Evolutionary conservation across 2,888 invertebrate species (phyloP), one percentile per base, ranked within the genome.

Genomic region (Drosophila nr. fundita): DNA sequence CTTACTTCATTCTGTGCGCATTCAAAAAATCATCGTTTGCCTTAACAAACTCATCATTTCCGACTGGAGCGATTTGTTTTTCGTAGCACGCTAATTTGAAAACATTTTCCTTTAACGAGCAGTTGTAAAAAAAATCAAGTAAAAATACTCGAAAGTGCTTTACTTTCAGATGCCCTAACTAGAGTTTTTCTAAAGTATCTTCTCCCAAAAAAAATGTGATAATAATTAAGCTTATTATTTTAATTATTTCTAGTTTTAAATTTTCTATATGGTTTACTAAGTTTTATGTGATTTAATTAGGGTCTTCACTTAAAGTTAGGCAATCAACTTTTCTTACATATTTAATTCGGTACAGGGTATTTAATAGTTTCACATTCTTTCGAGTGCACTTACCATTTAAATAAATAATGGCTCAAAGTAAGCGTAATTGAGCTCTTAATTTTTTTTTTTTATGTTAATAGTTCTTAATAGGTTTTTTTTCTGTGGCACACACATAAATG

Each of bases 41-140:
- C 24, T 66, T 53, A 48, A 75, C 69, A 73, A 79, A 85, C 79
- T 82, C 77, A 82, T 75, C 75, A 82, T 73, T 75, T 75, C 68
- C 71, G 68, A 42, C 52, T 59, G 24, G 45, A 53, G 54, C 15
- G 58, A 38, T 48, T 58, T 45, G 40, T 38, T 36, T 34, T 53
- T 59, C 57, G 49, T 40, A n/a, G 38, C 53, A 53, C 65, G 59
- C 67, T 80, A 65, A 81, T 79, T 76, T 70, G 70, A 27, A 58
- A 55, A 74, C 57, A 71, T 76, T 70, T 78, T 68, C 40, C 50
- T 29, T 36, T 73, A 67, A 81, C 68, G 68, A 73, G 63, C 27
- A 10, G 18, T 10, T 32, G 34, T 4, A 15, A 18, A 49, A 30
- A 58, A 63, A 24, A 5, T 29, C 24, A 40, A n/a, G n/a, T n/a